Evolutionary conservation across 2,113 vertebrate species (phyloP), one percentile per base, ranked within the genome.

Genomic region (Carassius carassius): DNA sequence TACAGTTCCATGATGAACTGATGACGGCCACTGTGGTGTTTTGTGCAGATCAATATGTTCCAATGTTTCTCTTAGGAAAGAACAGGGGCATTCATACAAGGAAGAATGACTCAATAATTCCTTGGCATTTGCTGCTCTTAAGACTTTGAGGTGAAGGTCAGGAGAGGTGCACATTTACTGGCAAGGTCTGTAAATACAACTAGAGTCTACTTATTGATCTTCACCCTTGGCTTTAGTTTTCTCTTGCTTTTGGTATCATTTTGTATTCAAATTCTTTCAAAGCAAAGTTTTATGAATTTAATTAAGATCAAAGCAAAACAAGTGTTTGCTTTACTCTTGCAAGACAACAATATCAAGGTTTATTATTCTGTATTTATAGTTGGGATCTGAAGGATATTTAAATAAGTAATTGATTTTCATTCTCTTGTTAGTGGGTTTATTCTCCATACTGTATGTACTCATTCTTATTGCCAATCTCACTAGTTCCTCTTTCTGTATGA

Each of bases 51-150:
- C 79, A 67, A 69, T 81, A 81, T 63, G 25, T 47, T 69, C 17
- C 25, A 69, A 13, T 49, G 62, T 65, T 81, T 3, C 63, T 21
- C 56, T 82, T 29, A 82, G 47, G 80, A 82, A 65, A 82, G 47
- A 82, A 82, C 65, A 70, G 44, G 17, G 56, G 65, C 65, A 69
- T 70, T 70, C 29, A n/a, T 29, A 51, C 37, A 25, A 67, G 58
- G 60, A 65, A 65, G 47, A 49, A 70, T 56, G 47, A 21, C 23
- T 21, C 65, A 82, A 19, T 37, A 51, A 51, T 56, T 82, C 47
- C 19, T 56, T 35, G 65, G 44, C 65, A 37, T 25, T 69, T 82
- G 70, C 62, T 54, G 75, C 16, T 78, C 51, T 78, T 58, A 25
- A 76, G 47, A 67, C 60, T 67, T 4, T 3, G 47, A 56, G 63